Conservation (phyloP, 2,888 invertebrate species). For the Cordilura impudica region DNA sequence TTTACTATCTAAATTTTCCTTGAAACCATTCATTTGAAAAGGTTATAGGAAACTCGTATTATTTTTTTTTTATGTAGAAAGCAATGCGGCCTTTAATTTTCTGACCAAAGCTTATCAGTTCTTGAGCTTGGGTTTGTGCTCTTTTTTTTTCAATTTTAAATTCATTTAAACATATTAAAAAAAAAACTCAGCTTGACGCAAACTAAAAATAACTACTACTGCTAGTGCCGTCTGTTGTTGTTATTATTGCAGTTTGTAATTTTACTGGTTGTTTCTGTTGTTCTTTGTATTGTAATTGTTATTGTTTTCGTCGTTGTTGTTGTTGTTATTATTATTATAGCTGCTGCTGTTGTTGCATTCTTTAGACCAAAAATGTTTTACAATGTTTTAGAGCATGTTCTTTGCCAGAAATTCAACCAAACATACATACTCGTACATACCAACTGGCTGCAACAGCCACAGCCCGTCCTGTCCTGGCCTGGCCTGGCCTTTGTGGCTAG, state of each 20-base stretch:
- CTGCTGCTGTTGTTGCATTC: slow-evolving; percentile 50
- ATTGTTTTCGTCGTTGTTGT: slow-evolving; percentile 31
- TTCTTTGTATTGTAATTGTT: slow-evolving; percentile 17
- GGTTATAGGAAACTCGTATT: background rate
- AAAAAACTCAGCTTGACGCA: slow-evolving; percentile 57
- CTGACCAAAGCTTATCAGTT: slow-evolving; percentile 58
- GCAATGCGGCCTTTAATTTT: slow-evolving; percentile 49
- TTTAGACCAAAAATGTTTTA: slow-evolving; percentile 58
- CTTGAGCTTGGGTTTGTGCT: background rate
- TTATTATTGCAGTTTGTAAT: slow-evolving; percentile 3
- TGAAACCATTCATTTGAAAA: background rate
- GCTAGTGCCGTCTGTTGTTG: slow-evolving; percentile 8
- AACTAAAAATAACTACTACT: slow-evolving; percentile 59
- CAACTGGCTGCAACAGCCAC: slow-evolving; percentile 19
- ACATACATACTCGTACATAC: slow-evolving; percentile 1
- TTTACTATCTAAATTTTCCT: no score
- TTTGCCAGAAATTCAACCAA: slow-evolving; percentile 41
- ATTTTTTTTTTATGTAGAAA: slow-evolving; percentile 19
- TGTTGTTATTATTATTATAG: background rate
- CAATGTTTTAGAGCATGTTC: slow-evolving; percentile 61
- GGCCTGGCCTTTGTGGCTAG: slow-evolving; percentile 46
- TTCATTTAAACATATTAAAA: slow-evolving; percentile 39
- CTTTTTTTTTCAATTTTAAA: slow-evolving; percentile 46
- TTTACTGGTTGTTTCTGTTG: background rate
- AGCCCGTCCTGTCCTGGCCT: slow-evolving; percentile 15